Conservation (phyloP, 2,888 invertebrate genomes). For the Elaeidobius kamerunicus region DNA sequence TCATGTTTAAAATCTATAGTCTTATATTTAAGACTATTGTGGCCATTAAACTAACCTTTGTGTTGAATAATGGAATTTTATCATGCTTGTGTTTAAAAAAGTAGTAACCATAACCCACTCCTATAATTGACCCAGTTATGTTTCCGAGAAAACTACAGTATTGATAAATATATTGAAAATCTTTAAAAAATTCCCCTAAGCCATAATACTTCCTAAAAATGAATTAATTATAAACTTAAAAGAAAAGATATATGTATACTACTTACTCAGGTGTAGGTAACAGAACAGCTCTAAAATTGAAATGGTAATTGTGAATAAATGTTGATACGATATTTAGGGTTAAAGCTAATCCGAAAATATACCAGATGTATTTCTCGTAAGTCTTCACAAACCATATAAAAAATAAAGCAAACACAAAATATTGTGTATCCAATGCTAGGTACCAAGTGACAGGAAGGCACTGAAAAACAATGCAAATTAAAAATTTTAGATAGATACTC, state of each 20-base stretch:
- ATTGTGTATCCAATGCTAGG: constrained; percentile 26
- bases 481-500: too few relatives aligned
- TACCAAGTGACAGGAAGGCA: constrained; percentile 25
- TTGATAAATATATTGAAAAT: constrained; percentile 18
- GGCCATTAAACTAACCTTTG: constrained; percentile 9
- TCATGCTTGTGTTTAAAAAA: constrained; percentile 19
- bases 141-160: constrained; percentile 21
- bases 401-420: constrained; percentile 15
- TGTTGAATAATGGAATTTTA: constrained; percentile 3
- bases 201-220: constrained; percentile 17
- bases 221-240: constrained; percentile 1
- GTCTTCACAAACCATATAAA: constrained; percentile 23
- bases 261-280: constrained; percentile 23
- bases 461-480: constrained; percentile 14
- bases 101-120: constrained; percentile 22
- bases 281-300: constrained; percentile 19
- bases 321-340: constrained; percentile 6
- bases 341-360: constrained; percentile 12
- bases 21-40: too few relatives aligned
- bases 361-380: constrained; percentile 18
- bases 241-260: too few relatives aligned
- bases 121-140: constrained; percentile 4
- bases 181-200: not conserved
- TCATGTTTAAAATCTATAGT: too few relatives aligned
- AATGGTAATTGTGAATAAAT: constrained; percentile 25